Base-by-base conservation (phyloP, 2,797 vertebrate genomes). In the Bothrops alternatus region DNA sequence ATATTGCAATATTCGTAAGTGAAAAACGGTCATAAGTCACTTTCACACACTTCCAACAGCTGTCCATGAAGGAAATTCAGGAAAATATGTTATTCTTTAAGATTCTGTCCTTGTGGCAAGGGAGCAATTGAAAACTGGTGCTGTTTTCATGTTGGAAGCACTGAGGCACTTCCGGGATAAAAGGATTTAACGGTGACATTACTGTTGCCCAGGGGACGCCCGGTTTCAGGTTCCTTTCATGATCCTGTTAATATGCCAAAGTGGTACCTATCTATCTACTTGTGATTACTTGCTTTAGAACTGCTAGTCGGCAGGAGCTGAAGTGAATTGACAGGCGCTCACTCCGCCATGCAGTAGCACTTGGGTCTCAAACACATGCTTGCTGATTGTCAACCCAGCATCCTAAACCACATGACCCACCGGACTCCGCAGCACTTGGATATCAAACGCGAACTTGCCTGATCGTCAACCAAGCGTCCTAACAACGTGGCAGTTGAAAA, bases 391-490 rank as follows among this genome's bases (percentile, higher is more conserved):
- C n/a, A 73, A 73, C 65, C 13, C 2, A 32, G 65, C 65, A 32
- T 32, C 28, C 65, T 69, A 69, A 53, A 69, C n/a, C n/a, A 32
- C 28, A 32, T 69, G n/a, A 69, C 28, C 14, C n/a, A 37, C n/a
- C 2, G 0, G 1, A 6, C 14, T 32, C n/a, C 0, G 1, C 14
- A 69, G 14, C 65, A 69, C 6, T 73, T 2, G 6, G n/a, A 16
- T 37, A n/a, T 73, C n/a, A 73, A 73, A 37, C 18, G 5, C 7
- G 16, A 2, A 16, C 14, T 73, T 73, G 14, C n/a, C 2, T 73
- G n/a, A 73, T 73, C 20, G n/a, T 37, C 65, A 73, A 37, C 6
- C n/a, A 7, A 73, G 65, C 1, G 0, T 73, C n/a, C 65, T 73
- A 73, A 73, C n/a, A 32, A 73, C 0, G 0, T 73, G 65, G 20